A percentile compares a stretch with the other conserved stretches of the same genome.
These are phyloP conservation scores for Drosophila ercepeae DNA, from an alignment of 1,140 invertebrate species.

Conservation along the genomic window DNA sequence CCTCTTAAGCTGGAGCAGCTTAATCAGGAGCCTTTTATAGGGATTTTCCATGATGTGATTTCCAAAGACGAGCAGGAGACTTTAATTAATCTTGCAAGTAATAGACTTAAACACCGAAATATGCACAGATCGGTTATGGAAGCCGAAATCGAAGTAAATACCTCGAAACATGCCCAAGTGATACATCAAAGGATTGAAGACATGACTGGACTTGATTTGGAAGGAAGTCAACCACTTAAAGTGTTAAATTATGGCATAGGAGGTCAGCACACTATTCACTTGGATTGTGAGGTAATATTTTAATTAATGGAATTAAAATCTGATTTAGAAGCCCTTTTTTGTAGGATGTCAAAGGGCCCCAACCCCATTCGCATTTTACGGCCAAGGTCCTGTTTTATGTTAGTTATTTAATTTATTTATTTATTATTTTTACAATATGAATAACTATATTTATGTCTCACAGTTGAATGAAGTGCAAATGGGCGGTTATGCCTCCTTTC, in stretches of 20 bases:
- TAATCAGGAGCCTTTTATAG: constrained; percentile 92
- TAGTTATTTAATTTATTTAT: constrained; percentile 17
- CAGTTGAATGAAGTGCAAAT: constrained; percentile 96
- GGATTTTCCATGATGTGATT: constrained; percentile 95
- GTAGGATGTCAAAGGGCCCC: not conserved
- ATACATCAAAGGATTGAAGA: constrained; percentile 86
- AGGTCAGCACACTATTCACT: constrained; percentile 88
- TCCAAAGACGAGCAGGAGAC: constrained; percentile 93
- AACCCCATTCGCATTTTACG: constrained; percentile 21
- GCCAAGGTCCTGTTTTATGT: constrained; percentile 47
- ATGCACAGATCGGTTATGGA: constrained; percentile 87
- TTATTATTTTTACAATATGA: not conserved
- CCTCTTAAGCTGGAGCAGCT: constrained; percentile 96
- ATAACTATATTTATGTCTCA: not conserved
- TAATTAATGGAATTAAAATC: not conserved
- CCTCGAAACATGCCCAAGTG: constrained; percentile 84
- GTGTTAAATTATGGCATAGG: constrained; percentile 88
- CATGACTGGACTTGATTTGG: constrained; percentile 87
- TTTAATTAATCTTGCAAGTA: constrained; percentile 92
- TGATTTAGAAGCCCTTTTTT: not conserved
- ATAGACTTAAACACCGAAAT: constrained; percentile 93
- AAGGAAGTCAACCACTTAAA: constrained; percentile 85
- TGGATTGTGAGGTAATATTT: constrained; percentile 84
- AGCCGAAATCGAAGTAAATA: constrained; percentile 89
- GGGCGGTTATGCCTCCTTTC: constrained; percentile 97